Evolutionary conservation across 2,797 vertebrate species (phyloP).

Genomic region (Lophura swinhoii): DNA sequence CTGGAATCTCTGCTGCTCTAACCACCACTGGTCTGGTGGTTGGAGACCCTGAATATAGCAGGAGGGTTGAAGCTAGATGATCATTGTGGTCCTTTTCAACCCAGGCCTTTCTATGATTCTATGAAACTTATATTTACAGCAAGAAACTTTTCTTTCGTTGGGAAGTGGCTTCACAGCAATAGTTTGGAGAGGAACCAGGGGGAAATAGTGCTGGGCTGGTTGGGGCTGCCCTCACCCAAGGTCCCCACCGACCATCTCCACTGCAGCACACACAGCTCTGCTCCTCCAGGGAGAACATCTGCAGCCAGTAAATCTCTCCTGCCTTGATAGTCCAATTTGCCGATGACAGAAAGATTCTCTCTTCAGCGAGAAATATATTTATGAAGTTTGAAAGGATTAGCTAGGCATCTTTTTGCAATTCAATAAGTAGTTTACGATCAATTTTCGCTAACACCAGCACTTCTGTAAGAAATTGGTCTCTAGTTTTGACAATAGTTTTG

Average conservation of each 20-base stretch:
- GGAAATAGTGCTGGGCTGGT: fast-evolving
- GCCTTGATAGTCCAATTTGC: background rate
- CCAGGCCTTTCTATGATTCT: too few relatives aligned
- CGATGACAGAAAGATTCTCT: background rate
- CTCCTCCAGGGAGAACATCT: background rate
- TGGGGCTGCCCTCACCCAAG: background rate
- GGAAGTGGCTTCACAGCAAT: background rate
- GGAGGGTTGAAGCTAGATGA: too few relatives aligned
- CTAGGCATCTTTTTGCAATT: background rate
- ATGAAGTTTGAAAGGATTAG: background rate
- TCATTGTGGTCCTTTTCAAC: too few relatives aligned
- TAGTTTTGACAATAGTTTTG: background rate
- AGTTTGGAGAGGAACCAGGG: background rate
- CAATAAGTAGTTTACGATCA: background rate
- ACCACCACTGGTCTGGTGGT: background rate
- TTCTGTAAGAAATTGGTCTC: background rate
- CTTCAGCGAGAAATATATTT: background rate
- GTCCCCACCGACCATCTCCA: fast-evolving
- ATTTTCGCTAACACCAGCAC: background rate
- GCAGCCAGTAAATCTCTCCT: background rate
- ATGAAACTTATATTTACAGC: background rate
- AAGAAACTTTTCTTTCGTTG: background rate
- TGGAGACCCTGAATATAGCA: too few relatives aligned
- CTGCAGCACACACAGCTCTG: fast-evolving
- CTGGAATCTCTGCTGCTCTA: fast-evolving